phyloP scores from a whole-genome alignment of 1,140 invertebrate species.

The Drosophila mojavensis region DNA sequence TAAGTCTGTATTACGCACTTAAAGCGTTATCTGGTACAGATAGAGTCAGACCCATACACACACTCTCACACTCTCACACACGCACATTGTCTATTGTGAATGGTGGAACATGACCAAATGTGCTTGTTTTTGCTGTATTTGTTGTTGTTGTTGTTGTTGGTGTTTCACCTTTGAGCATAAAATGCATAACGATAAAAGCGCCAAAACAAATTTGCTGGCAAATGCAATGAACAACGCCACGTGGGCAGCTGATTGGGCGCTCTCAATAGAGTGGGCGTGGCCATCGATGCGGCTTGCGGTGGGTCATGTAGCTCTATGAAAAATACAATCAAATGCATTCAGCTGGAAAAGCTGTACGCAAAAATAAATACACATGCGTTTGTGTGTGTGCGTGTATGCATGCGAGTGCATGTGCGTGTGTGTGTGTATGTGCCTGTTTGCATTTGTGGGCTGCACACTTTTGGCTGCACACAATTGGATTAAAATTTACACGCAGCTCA shows the following conservation, averaged over 20 bases:
- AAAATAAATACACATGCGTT: conserved; percentile 72
- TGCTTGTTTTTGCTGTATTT: conserved; percentile 32
- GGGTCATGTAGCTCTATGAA: conserved; percentile 53
- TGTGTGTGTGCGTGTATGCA: conserved; percentile 1
- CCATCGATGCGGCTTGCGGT: conserved; percentile 21
- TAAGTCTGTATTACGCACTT: neutral
- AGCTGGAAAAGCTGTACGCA: conserved; percentile 74
- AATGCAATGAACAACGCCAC: conserved; percentile 64
- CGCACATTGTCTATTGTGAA: conserved; percentile 24
- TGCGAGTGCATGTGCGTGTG: conserved; percentile 8
- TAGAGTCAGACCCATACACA: neutral
- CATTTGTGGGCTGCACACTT: conserved; percentile 43
- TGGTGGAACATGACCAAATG: conserved; percentile 29
- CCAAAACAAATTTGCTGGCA: conserved; percentile 64
- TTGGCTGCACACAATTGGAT: conserved; percentile 80
- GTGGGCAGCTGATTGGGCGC: conserved; percentile 35
- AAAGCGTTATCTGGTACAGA: neutral
- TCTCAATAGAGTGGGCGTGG: conserved; percentile 32
- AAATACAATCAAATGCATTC: conserved; percentile 82
- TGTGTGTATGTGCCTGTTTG: conserved; percentile 43
- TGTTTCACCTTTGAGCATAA: conserved; percentile 70
- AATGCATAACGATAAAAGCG: conserved; percentile 51
- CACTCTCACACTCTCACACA: conserved; percentile 1
- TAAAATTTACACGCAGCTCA: conserved; percentile 78
- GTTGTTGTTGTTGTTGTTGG: conserved; percentile 15